Conservation (phyloP, 2,888 invertebrate genomes). For the Acleris cristana region DNA sequence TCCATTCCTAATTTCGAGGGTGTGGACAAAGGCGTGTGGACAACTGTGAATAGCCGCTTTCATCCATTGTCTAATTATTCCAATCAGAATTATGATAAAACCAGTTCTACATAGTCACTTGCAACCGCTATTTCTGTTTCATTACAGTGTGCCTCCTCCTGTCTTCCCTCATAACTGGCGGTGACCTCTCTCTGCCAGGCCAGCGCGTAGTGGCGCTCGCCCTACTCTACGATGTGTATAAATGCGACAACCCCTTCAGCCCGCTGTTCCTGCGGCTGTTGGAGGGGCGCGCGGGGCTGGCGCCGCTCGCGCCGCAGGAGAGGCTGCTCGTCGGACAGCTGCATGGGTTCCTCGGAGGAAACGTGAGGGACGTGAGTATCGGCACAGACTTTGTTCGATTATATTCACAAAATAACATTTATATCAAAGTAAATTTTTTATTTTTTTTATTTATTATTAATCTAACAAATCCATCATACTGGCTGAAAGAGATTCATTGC, state of each 20-base stretch:
- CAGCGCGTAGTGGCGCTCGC: conserved; percentile 76
- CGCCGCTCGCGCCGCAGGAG: conserved; percentile 82
- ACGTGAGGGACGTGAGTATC: conserved; percentile 87
- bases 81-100: no score
- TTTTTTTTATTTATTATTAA: no score
- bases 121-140: conserved; percentile 27
- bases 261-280: conserved; percentile 70
- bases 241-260: conserved; percentile 74
- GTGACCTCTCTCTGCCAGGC: conserved; percentile 75
- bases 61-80: no score
- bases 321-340: conserved; percentile 89
- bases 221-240: conserved; percentile 72
- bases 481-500: no score
- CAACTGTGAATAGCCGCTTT: no score
- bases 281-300: conserved; percentile 70
- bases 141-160: conserved; percentile 73
- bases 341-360: conserved; percentile 86
- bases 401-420: no score
- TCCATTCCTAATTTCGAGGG: no score
- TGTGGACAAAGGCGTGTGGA: no score
- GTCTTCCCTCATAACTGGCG: conserved; percentile 73
- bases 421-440: no score
- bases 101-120: no score
- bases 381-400: no score
- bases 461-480: no score